These are phyloP conservation scores for Melanotaenia nigrans DNA, from an alignment of 2,797 vertebrate genomes.

Conservation along the genomic window DNA sequence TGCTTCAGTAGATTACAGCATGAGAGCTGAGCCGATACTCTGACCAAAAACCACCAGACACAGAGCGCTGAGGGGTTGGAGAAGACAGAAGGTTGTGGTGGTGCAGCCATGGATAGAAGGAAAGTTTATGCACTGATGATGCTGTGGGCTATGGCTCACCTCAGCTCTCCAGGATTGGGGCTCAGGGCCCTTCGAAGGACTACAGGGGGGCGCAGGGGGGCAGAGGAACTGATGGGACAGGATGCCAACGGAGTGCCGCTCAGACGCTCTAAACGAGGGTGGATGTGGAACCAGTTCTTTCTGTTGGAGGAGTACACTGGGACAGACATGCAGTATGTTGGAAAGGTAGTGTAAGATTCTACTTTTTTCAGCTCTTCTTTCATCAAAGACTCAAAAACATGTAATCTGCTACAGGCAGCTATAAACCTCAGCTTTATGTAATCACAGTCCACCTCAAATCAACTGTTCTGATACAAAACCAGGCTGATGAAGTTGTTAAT, in stretches of 20 bases:
- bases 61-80: slow-evolving; percentile 42
- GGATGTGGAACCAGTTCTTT: slow-evolving; percentile 99
- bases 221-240: slow-evolving; percentile 69
- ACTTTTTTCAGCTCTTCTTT: background rate
- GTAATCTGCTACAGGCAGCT: background rate
- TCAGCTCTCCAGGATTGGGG: slow-evolving; percentile 57
- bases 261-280: slow-evolving; percentile 92
- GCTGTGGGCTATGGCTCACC: slow-evolving; percentile 67
- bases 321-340: slow-evolving; percentile 91
- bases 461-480: background rate
- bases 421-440: background rate
- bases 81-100: slow-evolving; percentile 33
- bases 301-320: slow-evolving; percentile 95
- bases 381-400: background rate
- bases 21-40: slow-evolving; percentile 63
- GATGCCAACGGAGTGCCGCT: slow-evolving; percentile 83
- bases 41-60: slow-evolving; percentile 59
- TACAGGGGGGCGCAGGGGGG: slow-evolving; percentile 75
- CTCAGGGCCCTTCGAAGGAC: slow-evolving; percentile 85
- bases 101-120: slow-evolving; percentile 63
- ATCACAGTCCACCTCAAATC: background rate
- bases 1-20: slow-evolving; percentile 55
- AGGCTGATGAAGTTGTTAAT: background rate
- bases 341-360: slow-evolving; percentile 84
- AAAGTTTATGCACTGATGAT: slow-evolving; percentile 64